Evolutionary conservation across 1,140 invertebrate genomes (phyloP), one percentile per base, ranked within the genome.

Genomic region (Cotesia typhae): DNA sequence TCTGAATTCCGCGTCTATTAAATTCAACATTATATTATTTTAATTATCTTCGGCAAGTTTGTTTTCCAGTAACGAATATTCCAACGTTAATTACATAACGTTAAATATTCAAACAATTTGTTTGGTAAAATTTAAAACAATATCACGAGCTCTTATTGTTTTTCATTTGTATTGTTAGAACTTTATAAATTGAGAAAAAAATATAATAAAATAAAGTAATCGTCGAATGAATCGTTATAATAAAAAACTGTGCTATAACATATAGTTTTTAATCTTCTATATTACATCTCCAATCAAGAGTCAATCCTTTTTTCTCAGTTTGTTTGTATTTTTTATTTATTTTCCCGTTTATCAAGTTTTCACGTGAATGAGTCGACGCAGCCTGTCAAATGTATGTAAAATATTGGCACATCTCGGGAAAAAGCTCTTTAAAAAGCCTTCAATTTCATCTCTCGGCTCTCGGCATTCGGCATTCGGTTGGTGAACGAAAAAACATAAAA

Each of bases 261-360:
- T 28, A 28, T 28, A 28, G 2, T 64, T 64, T 60, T 60, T 10
- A 10, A 64, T 14, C 53, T 55, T 47, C 12, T 55, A 14, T 41
- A 38, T 64, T 64, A 38, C 61, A 64, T 64, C 35, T 38, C n/a
- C 37, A 41, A 64, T 64, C 61, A 64, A 64, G 61, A 28, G 35
- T 64, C 61, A 64, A 64, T 9, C 6, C 52, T 36, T 53, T 65
- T 14, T 20, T 17, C 14, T 67, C 52, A 52, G 41, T 3, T 17
- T 53, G 4, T 41, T 41, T 41, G 4, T 64, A 35, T 41, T 64
- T 64, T 10, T 9, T 67, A 52, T 67, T 17, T 67, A 41, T 67
- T 67, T 67, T 66, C 38, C 7, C 70, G 64, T 73, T 73, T 73
- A 70, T 73, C 67, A 52, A 70, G 60, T 73, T 73, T 73, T 73